Evolutionary conservation across 2,797 vertebrate species (phyloP).

Genomic region (Enoplosus armatus): DNA sequence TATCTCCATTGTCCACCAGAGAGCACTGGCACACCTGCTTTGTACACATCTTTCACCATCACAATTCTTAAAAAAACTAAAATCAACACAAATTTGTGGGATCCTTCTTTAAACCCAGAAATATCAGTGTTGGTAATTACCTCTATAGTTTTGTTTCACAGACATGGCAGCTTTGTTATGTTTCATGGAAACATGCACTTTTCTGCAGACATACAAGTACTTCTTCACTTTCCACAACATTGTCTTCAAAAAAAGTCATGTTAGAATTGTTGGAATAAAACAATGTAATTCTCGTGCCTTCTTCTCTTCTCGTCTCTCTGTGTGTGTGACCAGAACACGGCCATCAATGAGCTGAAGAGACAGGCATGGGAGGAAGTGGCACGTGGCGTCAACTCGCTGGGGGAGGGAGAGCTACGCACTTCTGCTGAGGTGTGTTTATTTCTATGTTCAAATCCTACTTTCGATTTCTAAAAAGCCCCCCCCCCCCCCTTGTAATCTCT

Average conservation of each 20-base stretch:
- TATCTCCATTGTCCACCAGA: slow-evolving; percentile 42
- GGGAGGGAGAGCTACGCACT: slow-evolving; percentile 93
- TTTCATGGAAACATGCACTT: background rate
- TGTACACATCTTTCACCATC: background rate
- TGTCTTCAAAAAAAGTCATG: background rate
- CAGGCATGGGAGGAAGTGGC: slow-evolving; percentile 97
- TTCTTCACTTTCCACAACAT: background rate
- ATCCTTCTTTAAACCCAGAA: background rate
- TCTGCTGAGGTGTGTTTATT: slow-evolving; percentile 85
- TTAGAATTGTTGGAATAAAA: slow-evolving; percentile 6
- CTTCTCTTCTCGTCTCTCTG: slow-evolving; percentile 8
- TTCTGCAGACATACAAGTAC: background rate
- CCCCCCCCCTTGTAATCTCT: background rate
- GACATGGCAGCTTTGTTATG: background rate
- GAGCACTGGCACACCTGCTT: slow-evolving; percentile 27
- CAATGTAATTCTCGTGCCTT: slow-evolving; percentile 1
- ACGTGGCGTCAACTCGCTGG: slow-evolving; percentile 92
- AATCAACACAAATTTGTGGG: background rate
- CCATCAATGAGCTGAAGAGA: slow-evolving; percentile 95
- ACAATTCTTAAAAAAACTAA: background rate
- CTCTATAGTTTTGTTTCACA: background rate
- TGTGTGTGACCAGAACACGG: slow-evolving; percentile 87
- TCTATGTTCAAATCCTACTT: background rate
- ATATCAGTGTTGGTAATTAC: background rate
- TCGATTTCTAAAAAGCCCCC: background rate